phyloP scores from a whole-genome alignment of 2,888 invertebrate genomes.

The Ecliptopera silaceata region DNA sequence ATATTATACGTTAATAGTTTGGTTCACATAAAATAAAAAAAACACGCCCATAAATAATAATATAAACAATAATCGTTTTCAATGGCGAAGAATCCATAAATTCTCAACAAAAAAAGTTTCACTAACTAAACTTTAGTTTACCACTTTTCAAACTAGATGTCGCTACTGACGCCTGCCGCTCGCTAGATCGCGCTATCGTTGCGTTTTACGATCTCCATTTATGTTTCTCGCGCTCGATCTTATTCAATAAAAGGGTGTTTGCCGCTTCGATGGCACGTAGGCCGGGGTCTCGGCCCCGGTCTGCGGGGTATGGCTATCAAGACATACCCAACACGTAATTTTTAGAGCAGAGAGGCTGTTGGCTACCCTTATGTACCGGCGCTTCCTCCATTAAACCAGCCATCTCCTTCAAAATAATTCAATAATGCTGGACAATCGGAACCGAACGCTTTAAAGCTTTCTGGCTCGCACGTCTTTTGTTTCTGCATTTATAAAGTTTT shows the following conservation, averaged over 20 bases:
- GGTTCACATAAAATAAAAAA: no score
- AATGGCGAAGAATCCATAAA: no score
- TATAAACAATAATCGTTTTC: no score
- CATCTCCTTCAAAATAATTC: no score
- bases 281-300: slow-evolving; percentile 72
- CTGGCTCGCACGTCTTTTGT: no score
- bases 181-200: slow-evolving; percentile 17
- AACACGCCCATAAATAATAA: no score
- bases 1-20: no score
- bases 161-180: slow-evolving; percentile 1
- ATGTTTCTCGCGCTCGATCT: not conserved
- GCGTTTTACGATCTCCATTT: slow-evolving; percentile 1
- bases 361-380: slow-evolving; percentile 87
- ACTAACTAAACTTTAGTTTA: not conserved
- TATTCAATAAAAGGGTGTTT: slow-evolving; percentile 85
- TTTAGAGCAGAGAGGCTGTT: slow-evolving; percentile 88
- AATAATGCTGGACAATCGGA: no score
- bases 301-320: slow-evolving; percentile 92
- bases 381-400: slow-evolving; percentile 63
- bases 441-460: no score
- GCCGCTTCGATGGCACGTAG: slow-evolving; percentile 87
- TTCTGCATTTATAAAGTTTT: no score
- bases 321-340: slow-evolving; percentile 93
- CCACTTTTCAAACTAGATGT: slow-evolving; percentile 5
- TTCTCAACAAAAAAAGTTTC: not conserved